Evolutionary conservation across 2,888 invertebrate species (phyloP).

Genomic region (Smittia sp.): DNA sequence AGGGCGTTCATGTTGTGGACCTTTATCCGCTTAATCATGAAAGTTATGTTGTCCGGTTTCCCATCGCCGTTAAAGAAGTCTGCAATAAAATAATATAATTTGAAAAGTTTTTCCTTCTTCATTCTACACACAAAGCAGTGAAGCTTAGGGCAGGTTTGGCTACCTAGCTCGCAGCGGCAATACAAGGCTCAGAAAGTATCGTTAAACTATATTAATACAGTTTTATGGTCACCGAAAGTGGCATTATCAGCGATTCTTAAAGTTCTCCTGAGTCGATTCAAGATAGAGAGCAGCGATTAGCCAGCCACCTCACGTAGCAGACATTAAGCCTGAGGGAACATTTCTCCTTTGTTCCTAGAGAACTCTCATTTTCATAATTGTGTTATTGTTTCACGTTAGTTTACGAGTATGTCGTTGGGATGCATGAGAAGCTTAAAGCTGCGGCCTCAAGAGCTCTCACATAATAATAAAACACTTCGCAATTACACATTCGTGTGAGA

Average conservation of each 20-base stretch:
- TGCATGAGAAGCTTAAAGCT: neutral
- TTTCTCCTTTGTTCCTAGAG: conserved; percentile 5
- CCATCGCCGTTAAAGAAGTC: conserved; percentile 88
- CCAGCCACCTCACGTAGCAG: neutral
- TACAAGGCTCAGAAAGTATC: neutral
- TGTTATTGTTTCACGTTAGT: neutral
- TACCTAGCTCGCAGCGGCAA: neutral
- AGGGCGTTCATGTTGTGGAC: conserved; percentile 84
- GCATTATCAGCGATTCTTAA: neutral
- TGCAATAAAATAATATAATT: conserved; percentile 53
- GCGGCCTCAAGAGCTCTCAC: neutral
- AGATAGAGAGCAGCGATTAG: neutral
- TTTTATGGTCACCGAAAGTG: neutral
- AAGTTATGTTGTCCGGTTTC: conserved; percentile 86
- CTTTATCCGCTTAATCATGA: conserved; percentile 94
- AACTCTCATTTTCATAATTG: conserved; percentile 17
- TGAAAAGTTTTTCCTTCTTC: conserved; percentile 22
- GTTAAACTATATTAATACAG: conserved; percentile 2
- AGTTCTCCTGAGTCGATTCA: neutral
- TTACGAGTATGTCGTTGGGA: neutral
- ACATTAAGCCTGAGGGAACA: neutral
- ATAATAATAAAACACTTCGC: too few relatives aligned
- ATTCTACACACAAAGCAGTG: neutral
- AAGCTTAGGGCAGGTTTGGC: neutral
- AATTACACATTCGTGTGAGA: too few relatives aligned